Base-by-base conservation (phyloP, 92 coral and sea anemone species). In the Paragorgia papillata region DNA sequence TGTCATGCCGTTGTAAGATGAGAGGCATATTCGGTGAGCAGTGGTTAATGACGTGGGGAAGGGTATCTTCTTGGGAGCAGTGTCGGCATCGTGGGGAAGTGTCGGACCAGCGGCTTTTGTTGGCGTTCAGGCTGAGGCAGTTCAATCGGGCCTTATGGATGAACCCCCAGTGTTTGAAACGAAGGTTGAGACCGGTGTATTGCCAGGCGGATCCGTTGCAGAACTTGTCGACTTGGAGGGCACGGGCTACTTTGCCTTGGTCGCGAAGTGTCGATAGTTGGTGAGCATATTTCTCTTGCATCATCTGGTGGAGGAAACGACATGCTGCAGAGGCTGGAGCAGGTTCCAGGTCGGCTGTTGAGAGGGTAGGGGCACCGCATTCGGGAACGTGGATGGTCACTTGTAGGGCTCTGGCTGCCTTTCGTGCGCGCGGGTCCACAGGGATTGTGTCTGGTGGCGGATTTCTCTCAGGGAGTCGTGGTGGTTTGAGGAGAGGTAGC, bases 111-210 rank as follows among this genome's bases (percentile, higher is more conserved):
- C 69, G 34, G 69, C 57, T 63, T 35, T 75, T 75, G 88, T 73
- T 69, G 84, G 87, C 33, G 75, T 86, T 56, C 18, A 46, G 32
- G 57, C 68, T 48, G 26, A 69, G 24, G 34, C 61, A 9, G 84
- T 73, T 37, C 62, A 82, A 27, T 46, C 76, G 15, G 82, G 86
- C 12, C 57, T 79, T 39, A 86, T 81, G 64, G 86, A 82, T 40
- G 73, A 74, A 74, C 3, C 57, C 53, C 80, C 80, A 75, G 70
- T 75, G 69, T 13, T 44, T 32, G 25, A 75, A 75, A 56, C 80
- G 69, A 0, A 75, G 46, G 46, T 59, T 59, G 18, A 59, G 59
- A 46, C 69, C 80, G 25, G 53, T 37, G 57, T 55, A 63, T 15
- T 27, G 66, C 80, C 69, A 59, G 22, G 20, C 22, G 57, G 69